A percentile compares a stretch with the other conserved stretches of the same genome.
Evolutionary conservation across 1,140 invertebrate species (phyloP).

Genomic region (Drosophila littoralis): DNA sequence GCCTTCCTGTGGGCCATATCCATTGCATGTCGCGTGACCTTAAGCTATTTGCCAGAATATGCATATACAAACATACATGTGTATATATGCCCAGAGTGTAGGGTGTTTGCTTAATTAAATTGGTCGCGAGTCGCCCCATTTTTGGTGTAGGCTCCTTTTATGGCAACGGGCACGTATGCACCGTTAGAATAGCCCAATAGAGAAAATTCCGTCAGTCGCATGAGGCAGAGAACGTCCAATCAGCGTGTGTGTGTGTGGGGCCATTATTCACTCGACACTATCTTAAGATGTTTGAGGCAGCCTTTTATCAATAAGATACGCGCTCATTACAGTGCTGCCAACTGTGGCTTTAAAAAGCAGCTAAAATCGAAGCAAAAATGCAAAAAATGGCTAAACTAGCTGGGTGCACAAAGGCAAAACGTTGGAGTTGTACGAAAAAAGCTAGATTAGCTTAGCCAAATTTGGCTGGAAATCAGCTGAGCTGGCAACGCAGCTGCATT

Average conservation of each 20-base stretch:
- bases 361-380: too few relatives aligned
- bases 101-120: constrained; percentile 65
- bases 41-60: constrained; percentile 46
- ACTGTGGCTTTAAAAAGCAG: too few relatives aligned
- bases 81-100: constrained; percentile 6
- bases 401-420: too few relatives aligned
- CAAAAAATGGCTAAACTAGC: too few relatives aligned
- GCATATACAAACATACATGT: constrained; percentile 5
- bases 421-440: too few relatives aligned
- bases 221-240: neutral
- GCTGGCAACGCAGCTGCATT: neutral
- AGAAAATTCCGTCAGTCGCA: constrained; percentile 25
- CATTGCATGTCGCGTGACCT: constrained; percentile 72
- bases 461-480: too few relatives aligned
- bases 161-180: constrained; percentile 62
- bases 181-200: constrained; percentile 59
- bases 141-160: constrained; percentile 62
- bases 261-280: constrained; percentile 20
- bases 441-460: too few relatives aligned
- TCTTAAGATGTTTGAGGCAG: constrained; percentile 17
- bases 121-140: constrained; percentile 56
- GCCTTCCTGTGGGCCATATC: constrained; percentile 23
- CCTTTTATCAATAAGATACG: constrained; percentile 27
- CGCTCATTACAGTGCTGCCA: neutral
- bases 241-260: too few relatives aligned